These are phyloP conservation scores for Sternarchorhynchus goeldii DNA, from an alignment of 2,797 vertebrate species.

Conservation along the genomic window DNA sequence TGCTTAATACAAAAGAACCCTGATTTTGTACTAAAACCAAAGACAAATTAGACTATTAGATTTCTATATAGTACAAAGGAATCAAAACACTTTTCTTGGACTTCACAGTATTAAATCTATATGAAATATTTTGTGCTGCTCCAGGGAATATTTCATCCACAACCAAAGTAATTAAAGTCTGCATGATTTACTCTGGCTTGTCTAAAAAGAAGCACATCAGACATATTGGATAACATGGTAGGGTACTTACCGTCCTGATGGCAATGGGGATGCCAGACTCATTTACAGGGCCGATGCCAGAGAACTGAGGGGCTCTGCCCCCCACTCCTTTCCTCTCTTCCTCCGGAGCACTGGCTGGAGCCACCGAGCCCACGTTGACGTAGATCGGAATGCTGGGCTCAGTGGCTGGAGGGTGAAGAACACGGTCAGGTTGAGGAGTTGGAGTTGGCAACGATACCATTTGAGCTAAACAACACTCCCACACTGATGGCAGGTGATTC, in stretches of 20 bases:
- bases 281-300: constrained; percentile 84
- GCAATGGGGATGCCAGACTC: constrained; percentile 85
- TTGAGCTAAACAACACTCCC: constrained; percentile 6
- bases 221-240: neutral
- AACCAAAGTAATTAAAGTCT: neutral
- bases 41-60: too few species aligned
- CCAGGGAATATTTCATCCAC: neutral
- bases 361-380: constrained; percentile 67
- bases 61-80: neutral
- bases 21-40: neutral
- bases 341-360: constrained; percentile 79
- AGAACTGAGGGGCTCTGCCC: constrained; percentile 82
- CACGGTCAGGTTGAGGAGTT: constrained; percentile 22
- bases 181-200: neutral
- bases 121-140: neutral
- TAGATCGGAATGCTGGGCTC: constrained; percentile 75
- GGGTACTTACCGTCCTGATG: constrained; percentile 81
- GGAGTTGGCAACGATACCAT: constrained; percentile 26
- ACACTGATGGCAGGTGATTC: constrained; percentile 21
- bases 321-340: constrained; percentile 81
- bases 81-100: neutral
- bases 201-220: constrained; percentile 10
- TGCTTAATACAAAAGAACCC: neutral
- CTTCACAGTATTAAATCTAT: neutral
- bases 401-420: constrained; percentile 67